A percentile compares a stretch with the other conserved stretches of the same genome.
Evolutionary conservation across 1,140 invertebrate genomes (phyloP).

Genomic region (Lamellibrachia luymesi): DNA sequence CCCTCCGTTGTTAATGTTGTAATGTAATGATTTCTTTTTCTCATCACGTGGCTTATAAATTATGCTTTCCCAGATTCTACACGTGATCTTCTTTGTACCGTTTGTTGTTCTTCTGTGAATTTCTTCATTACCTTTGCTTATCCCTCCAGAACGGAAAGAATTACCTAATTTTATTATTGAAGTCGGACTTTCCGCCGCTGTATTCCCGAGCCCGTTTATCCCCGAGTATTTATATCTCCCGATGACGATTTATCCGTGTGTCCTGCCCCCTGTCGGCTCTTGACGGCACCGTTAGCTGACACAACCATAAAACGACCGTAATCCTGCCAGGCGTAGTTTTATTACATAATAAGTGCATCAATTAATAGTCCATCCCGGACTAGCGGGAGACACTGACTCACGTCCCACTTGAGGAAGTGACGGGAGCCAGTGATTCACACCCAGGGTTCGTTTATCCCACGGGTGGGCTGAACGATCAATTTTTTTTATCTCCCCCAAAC

Average conservation of each 20-base stretch:
- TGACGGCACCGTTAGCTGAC: neutral
- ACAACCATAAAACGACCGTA: neutral
- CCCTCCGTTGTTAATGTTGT: too few species aligned
- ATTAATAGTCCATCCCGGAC: neutral
- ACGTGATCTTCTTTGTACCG: too few species aligned
- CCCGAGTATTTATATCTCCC: neutral
- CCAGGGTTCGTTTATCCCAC: neutral
- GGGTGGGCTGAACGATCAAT: neutral
- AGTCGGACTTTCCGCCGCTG: neutral
- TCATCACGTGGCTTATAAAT: too few species aligned
- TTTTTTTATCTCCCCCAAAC: neutral
- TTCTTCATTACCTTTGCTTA: too few species aligned
- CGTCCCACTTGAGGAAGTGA: neutral
- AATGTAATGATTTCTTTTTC: too few species aligned
- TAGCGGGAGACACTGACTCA: neutral
- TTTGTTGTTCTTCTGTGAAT: too few species aligned
- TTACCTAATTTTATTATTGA: too few species aligned
- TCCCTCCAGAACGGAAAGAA: too few species aligned
- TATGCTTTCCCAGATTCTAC: too few species aligned
- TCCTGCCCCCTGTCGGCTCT: neutral
- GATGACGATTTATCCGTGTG: neutral
- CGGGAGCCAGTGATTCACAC: neutral
- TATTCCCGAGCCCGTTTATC: neutral
- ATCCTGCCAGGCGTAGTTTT: neutral
- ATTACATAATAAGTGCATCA: neutral